phyloP scores from a whole-genome alignment of 1,140 invertebrate species.

The Zelostemma sp. region DNA sequence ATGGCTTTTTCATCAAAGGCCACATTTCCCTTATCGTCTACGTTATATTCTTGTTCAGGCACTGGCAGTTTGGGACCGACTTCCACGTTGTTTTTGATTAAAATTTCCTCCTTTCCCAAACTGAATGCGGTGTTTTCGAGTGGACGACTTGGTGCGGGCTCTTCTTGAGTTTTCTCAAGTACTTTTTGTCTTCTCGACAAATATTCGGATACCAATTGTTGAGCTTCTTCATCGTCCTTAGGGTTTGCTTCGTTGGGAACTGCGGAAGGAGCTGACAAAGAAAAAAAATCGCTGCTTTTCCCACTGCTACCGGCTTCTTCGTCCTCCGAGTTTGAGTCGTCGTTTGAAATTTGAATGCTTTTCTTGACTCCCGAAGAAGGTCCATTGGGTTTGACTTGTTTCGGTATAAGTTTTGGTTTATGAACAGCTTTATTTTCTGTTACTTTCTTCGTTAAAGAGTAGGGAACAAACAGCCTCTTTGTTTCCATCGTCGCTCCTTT shows the following conservation, averaged over 20 bases:
- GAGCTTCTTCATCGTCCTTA: slow-evolving; percentile 36
- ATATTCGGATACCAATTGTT: slow-evolving; percentile 29
- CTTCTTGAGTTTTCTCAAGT: neutral
- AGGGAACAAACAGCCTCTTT: slow-evolving; percentile 57
- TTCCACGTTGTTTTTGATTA: slow-evolving; percentile 64
- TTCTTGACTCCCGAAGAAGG: slow-evolving; percentile 4
- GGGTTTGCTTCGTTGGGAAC: slow-evolving; percentile 2
- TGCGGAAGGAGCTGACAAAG: slow-evolving; percentile 31
- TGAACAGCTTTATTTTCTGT: slow-evolving; percentile 1
- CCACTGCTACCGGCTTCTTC: slow-evolving; percentile 52
- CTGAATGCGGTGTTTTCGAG: slow-evolving; percentile 58
- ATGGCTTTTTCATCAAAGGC: slow-evolving; percentile 68
- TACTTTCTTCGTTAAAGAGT: slow-evolving; percentile 54
- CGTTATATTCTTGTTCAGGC: slow-evolving; percentile 68
- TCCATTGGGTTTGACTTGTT: slow-evolving; percentile 21
- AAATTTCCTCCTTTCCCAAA: slow-evolving; percentile 62
- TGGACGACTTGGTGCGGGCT: neutral
- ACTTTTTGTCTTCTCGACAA: slow-evolving; percentile 7
- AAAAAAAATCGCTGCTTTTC: slow-evolving; percentile 52
- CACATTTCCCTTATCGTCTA: slow-evolving; percentile 63
- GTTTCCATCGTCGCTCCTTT: slow-evolving; percentile 45
- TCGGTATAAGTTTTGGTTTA: slow-evolving; percentile 13
- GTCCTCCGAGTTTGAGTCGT: slow-evolving; percentile 69
- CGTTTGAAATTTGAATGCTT: slow-evolving; percentile 34
- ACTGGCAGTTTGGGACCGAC: slow-evolving; percentile 66